Evolutionary conservation across 2,113 vertebrate species (phyloP).

Genomic region (Urocolius indicus): DNA sequence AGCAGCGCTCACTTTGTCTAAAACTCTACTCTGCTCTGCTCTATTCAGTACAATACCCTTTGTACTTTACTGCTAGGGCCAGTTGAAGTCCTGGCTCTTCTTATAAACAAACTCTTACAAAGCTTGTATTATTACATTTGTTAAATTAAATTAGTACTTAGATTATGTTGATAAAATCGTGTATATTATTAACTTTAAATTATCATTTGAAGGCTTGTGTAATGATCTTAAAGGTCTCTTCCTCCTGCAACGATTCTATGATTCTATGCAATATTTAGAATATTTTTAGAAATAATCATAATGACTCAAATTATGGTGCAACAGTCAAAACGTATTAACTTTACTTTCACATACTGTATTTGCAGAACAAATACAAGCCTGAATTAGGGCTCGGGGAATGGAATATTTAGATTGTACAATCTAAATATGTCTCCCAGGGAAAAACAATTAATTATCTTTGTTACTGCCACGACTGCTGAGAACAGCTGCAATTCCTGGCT

Average conservation of each 20-base stretch:
- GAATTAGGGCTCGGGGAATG: slow-evolving; percentile 15
- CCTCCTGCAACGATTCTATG: too few species aligned
- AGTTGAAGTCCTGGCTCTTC: background rate
- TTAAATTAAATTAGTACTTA: background rate
- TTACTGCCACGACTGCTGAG: slow-evolving; percentile 33
- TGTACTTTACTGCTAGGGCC: background rate
- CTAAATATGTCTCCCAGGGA: slow-evolving; percentile 56
- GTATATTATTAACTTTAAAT: background rate
- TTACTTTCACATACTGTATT: background rate
- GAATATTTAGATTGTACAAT: slow-evolving; percentile 18
- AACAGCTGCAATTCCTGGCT: slow-evolving; percentile 63
- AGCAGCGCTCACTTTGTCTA: background rate
- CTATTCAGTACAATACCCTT: background rate
- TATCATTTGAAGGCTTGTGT: background rate
- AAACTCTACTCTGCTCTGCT: background rate
- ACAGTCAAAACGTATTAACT: background rate
- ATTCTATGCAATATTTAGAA: background rate
- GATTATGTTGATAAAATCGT: background rate
- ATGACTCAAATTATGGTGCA: background rate
- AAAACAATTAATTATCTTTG: slow-evolving; percentile 69
- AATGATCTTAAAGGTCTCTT: background rate
- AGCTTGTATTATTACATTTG: background rate
- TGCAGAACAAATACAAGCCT: background rate
- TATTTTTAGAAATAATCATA: background rate
- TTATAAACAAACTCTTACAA: background rate